Conservation (phyloP, 1,140 invertebrate species). For the Papilio glaucus region DNA sequence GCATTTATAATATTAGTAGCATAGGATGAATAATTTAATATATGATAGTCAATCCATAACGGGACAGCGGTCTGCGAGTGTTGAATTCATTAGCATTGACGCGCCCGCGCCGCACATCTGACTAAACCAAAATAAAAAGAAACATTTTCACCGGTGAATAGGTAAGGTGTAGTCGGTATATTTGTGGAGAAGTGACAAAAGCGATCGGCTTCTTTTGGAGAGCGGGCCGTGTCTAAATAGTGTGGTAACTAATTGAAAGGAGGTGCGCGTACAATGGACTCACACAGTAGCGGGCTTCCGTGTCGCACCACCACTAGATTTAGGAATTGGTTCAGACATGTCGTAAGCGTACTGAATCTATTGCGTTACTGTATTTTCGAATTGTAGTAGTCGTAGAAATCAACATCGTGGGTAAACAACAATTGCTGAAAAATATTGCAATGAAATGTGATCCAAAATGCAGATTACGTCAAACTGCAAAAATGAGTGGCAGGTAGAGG, state of each 20-base stretch:
- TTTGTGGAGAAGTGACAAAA: conserved; percentile 69
- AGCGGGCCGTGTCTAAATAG: conserved; percentile 61
- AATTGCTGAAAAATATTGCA: too few relatives aligned
- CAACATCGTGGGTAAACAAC: neutral
- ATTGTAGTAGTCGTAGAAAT: neutral
- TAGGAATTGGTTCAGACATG: conserved; percentile 54
- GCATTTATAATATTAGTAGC: neutral
- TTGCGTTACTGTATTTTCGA: neutral
- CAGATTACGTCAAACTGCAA: too few relatives aligned
- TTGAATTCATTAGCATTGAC: conserved; percentile 37
- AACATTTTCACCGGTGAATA: conserved; percentile 36
- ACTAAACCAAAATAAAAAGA: conserved; percentile 37
- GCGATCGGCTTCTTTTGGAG: conserved; percentile 62
- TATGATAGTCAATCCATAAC: neutral
- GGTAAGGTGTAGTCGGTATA: conserved; percentile 33
- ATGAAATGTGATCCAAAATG: too few relatives aligned
- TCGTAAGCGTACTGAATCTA: conserved; percentile 13
- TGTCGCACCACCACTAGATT: conserved; percentile 48
- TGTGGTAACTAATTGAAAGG: conserved; percentile 75
- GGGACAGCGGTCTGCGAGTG: neutral
- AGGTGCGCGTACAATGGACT: conserved; percentile 61
- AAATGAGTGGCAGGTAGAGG: too few relatives aligned
- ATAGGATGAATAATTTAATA: neutral
- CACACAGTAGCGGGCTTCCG: conserved; percentile 79
- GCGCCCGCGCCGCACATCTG: conserved; percentile 26